Evolutionary conservation across 2,888 invertebrate species (phyloP).

Genomic region (Lasioglossum pauxillum): DNA sequence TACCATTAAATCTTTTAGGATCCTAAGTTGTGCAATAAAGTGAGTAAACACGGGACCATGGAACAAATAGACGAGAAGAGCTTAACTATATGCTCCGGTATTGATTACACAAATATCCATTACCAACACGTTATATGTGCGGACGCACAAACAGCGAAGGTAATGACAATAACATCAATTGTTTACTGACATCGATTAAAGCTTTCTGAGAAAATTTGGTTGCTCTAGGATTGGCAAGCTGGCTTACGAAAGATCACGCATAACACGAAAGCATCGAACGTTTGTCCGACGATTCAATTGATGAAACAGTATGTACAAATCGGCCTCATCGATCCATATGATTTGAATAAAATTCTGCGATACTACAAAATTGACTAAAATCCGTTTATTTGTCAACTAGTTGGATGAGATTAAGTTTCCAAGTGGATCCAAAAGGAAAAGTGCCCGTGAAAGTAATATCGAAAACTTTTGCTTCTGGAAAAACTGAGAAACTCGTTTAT

Average conservation of each 20-base stretch:
- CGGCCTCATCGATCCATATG: not conserved
- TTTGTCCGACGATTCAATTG: slow-evolving; percentile 96
- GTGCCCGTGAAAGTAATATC: slow-evolving; percentile 89
- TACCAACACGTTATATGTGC: slow-evolving; percentile 87
- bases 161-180: slow-evolving; percentile 70
- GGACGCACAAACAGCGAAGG: slow-evolving; percentile 87
- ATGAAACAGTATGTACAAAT: slow-evolving; percentile 97
- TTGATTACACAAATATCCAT: slow-evolving; percentile 89
- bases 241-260: slow-evolving; percentile 95
- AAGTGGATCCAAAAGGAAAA: slow-evolving; percentile 88
- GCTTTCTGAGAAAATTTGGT: not conserved
- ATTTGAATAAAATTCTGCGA: not conserved
- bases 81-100: slow-evolving; percentile 88
- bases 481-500: slow-evolving; percentile 89
- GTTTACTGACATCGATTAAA: not conserved
- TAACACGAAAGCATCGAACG: slow-evolving; percentile 98
- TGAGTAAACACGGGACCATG: slow-evolving; percentile 84
- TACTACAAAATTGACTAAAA: not conserved
- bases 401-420: slow-evolving; percentile 89
- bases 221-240: slow-evolving; percentile 94
- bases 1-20: slow-evolving; percentile 80
- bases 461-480: slow-evolving; percentile 89
- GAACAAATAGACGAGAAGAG: slow-evolving; percentile 87
- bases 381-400: slow-evolving; percentile 79
- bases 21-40: slow-evolving; percentile 85